Evolutionary conservation across 2,113 vertebrate genomes (phyloP).

Genomic region (Aptenodytes patagonicus): DNA sequence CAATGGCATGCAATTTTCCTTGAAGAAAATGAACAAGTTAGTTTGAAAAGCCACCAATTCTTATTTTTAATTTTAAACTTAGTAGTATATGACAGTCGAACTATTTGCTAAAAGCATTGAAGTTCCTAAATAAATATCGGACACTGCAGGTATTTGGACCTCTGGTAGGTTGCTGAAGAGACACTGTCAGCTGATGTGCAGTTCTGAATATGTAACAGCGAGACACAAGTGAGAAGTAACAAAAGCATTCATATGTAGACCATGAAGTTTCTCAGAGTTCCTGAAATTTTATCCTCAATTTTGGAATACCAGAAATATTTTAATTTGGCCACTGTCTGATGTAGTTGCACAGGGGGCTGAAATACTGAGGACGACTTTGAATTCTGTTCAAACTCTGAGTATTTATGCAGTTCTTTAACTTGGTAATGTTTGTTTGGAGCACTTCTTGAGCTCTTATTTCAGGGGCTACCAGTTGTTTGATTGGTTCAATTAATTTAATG

Average conservation of each 20-base stretch:
- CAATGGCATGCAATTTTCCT: constrained; percentile 33
- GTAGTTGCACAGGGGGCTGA: neutral
- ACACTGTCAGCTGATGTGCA: neutral
- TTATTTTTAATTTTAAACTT: constrained; percentile 18
- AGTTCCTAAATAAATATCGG: neutral
- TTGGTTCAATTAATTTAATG: neutral
- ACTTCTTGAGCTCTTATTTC: neutral
- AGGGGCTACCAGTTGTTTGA: neutral
- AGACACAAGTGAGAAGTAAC: neutral
- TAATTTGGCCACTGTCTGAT: neutral
- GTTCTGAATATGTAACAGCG: constrained; percentile 41
- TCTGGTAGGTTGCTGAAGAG: constrained; percentile 41
- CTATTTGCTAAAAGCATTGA: neutral
- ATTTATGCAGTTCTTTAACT: neutral
- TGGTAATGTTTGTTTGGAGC: neutral
- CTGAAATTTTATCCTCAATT: neutral
- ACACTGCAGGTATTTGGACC: constrained; percentile 11
- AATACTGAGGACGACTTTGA: neutral
- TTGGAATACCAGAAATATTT: constrained; percentile 4
- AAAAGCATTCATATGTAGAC: constrained; percentile 2
- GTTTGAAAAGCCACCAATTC: constrained; percentile 33
- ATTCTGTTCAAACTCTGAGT: neutral
- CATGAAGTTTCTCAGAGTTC: constrained; percentile 4
- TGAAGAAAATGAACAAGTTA: constrained; percentile 13
- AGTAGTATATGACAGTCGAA: neutral